Evolutionary conservation across 2,113 vertebrate species (phyloP).

Genomic region (Melierax canorus): DNA sequence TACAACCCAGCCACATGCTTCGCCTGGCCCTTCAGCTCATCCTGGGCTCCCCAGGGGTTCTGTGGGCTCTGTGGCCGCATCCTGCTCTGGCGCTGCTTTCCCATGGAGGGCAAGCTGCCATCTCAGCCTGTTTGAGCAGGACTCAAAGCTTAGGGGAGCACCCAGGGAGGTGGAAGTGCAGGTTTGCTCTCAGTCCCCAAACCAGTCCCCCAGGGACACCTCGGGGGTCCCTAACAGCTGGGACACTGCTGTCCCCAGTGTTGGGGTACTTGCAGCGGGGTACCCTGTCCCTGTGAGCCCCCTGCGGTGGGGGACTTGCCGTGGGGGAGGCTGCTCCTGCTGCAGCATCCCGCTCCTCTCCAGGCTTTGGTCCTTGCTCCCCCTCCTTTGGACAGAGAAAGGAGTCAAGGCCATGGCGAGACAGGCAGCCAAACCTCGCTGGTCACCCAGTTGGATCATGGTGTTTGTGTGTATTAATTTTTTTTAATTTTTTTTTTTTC

Average conservation of each 20-base stretch:
- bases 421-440: neutral
- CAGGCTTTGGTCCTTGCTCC: fast-evolving
- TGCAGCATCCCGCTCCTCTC: neutral
- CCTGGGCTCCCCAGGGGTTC: neutral
- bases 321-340: neutral
- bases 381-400: neutral
- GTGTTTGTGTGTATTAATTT: neutral
- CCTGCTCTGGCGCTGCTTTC: neutral
- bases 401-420: neutral
- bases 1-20: too few species aligned
- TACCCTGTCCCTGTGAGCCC: neutral
- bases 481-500: neutral
- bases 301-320: neutral
- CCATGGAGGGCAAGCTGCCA: neutral
- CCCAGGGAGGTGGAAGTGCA: neutral
- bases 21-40: neutral
- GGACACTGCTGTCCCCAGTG: fast-evolving
- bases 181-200: neutral
- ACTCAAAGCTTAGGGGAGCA: neutral
- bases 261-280: neutral
- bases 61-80: neutral
- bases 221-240: neutral
- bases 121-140: neutral
- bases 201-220: neutral
- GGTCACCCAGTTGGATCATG: neutral